Base-by-base conservation (phyloP, 92 coral and sea anemone genomes). In the Actinernus sp. region DNA sequence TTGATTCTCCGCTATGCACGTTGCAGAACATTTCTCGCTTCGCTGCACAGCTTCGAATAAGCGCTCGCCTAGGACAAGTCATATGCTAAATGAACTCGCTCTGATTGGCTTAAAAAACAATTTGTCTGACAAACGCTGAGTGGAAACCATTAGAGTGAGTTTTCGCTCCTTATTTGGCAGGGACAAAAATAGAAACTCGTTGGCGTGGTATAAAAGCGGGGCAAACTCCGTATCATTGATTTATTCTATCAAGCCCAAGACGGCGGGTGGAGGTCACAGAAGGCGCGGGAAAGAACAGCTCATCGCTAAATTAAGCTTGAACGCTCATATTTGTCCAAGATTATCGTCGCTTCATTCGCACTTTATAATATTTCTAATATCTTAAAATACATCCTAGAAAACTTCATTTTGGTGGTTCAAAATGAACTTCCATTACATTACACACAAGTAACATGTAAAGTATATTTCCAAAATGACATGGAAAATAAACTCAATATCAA, bases 151-250 rank as follows among this genome's bases (percentile, higher is more conserved):
- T 74, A 58, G 82, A 49, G 54, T 38, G 78, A 73, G 93, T 95
- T 84, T 87, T 72, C 68, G 63, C 69, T 79, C 99, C 99, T 73
- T 79, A 91, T 92, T 26, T 87, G 99, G 99, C 21, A 60, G 81
- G 55, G 78, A 69, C 96, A 19, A 95, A 95, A 95, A 95, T 95
- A 95, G 99, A 49, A 88, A 51, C 90, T 58, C 2, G 62, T 31
- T 79, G 32, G 56, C 36, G 31, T 63, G 61, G 71, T 89, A 89
- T 89, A 89, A 61, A 89, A 89, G 66, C 76, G 2, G 71, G 26
- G 78, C 79, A 73, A 73, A 73, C 80, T 73, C 79, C 80, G 48
- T 4, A 26, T 45, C 6, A 24, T n/a, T 70, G 33, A 73, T 65
- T 43, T 61, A 82, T 77, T 65, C 68, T 37, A 37, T 19, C 20